These are phyloP conservation scores for Drosophila setifemur DNA, from an alignment of 1,140 invertebrate genomes.

Conservation along the genomic window DNA sequence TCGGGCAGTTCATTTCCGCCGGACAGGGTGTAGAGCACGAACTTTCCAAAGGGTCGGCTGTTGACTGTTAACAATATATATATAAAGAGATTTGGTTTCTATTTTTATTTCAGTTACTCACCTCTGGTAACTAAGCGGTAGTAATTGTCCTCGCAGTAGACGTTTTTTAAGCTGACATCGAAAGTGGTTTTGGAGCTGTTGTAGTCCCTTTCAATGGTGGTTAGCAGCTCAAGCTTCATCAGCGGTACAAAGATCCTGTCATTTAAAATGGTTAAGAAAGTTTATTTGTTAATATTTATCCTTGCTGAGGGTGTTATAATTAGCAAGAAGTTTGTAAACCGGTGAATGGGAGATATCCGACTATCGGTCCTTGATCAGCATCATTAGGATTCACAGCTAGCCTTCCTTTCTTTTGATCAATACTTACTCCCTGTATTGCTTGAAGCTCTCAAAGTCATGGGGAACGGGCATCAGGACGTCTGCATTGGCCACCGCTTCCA, in stretches of 20 bases:
- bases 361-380: no score
- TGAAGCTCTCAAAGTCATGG: slow-evolving; percentile 47
- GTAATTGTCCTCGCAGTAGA: slow-evolving; percentile 6
- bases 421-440: slow-evolving; percentile 65
- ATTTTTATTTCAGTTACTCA: slow-evolving; percentile 1
- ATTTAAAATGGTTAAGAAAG: neutral
- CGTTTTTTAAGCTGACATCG: slow-evolving; percentile 16
- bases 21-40: slow-evolving; percentile 51
- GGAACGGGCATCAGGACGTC: slow-evolving; percentile 59
- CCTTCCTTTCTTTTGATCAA: neutral
- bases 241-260: slow-evolving; percentile 60
- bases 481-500: slow-evolving; percentile 29
- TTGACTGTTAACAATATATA: slow-evolving; percentile 20
- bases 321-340: no score
- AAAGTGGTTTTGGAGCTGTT: slow-evolving; percentile 9
- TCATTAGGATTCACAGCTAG: no score
- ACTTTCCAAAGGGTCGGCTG: slow-evolving; percentile 7
- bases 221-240: slow-evolving; percentile 68
- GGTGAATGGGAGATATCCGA: no score
- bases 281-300: no score
- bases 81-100: no score
- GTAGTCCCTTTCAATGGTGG: slow-evolving; percentile 56
- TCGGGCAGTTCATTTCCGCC: slow-evolving; percentile 13
- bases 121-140: slow-evolving; percentile 46
- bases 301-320: no score